Percentiles rank a stretch among this genome's conserved stretches.
Evolutionary conservation across 2,888 invertebrate species (phyloP).

Genomic region (Lepidochitona cinerea): DNA sequence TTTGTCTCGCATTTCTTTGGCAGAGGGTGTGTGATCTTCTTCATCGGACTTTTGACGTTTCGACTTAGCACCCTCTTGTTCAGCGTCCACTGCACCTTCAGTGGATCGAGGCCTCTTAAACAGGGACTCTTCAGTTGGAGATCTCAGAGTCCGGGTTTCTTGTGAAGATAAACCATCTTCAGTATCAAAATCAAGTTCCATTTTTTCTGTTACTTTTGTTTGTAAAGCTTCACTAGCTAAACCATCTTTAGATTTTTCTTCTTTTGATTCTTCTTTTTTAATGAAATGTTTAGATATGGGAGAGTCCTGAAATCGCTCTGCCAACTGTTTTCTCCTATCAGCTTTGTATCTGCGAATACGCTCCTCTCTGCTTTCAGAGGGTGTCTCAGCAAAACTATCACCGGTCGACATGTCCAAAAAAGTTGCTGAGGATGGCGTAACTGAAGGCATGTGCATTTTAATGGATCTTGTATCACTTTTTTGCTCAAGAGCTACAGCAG

Average conservation of each 20-base stretch:
- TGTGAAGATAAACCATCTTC: background rate
- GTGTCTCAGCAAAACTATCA: background rate
- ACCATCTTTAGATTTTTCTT: slow-evolving; percentile 13
- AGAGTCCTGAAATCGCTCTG: slow-evolving; percentile 47
- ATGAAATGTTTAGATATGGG: background rate
- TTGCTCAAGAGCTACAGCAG: background rate
- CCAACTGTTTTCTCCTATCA: slow-evolving; percentile 80
- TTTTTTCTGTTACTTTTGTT: background rate
- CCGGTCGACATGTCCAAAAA: background rate
- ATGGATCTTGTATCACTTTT: background rate
- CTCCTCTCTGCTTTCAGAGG: slow-evolving; percentile 71
- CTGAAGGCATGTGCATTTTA: background rate
- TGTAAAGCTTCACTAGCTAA: background rate
- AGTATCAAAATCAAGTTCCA: background rate
- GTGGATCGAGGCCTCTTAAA: background rate
- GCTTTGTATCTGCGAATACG: slow-evolving; percentile 82
- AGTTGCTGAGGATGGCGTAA: background rate
- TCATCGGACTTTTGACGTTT: background rate
- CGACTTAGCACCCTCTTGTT: background rate
- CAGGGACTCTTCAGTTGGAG: background rate
- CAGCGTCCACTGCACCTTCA: background rate
- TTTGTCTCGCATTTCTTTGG: too few species aligned
- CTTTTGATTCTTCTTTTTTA: slow-evolving; percentile 12
- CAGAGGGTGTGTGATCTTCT: background rate
- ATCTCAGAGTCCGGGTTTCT: background rate